Conservation (phyloP, 2,888 invertebrate genomes). For the Aspidiotus rigidus region DNA sequence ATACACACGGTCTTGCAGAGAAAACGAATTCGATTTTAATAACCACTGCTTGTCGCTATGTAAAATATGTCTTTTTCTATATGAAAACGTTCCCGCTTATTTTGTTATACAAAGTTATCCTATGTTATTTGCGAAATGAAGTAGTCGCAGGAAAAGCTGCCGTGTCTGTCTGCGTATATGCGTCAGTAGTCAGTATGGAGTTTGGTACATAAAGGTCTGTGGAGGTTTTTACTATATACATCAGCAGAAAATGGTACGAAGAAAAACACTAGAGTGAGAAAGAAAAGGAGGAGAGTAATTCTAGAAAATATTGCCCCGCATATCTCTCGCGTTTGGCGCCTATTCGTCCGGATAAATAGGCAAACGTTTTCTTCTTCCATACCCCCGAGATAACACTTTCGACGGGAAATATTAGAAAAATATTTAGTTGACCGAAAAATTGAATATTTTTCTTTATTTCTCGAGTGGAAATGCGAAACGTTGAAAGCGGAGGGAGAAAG, state of each 20-base stretch:
- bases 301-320: constrained; percentile 18
- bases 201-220: no score
- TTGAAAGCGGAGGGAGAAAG: neutral
- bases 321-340: constrained; percentile 25
- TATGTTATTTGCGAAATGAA: neutral
- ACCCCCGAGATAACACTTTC: constrained; percentile 27
- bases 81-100: constrained; percentile 11
- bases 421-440: constrained; percentile 35
- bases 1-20: no score
- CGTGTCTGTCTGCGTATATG: no score
- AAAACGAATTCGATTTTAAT: constrained; percentile 20
- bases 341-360: constrained; percentile 34
- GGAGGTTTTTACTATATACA: neutral
- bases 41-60: constrained; percentile 16
- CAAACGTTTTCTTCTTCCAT: constrained; percentile 20
- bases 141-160: neutral
- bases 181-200: no score
- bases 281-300: neutral
- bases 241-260: constrained; percentile 8
- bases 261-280: neutral
- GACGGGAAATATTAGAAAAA: constrained; percentile 34
- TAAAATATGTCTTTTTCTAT: constrained; percentile 15
- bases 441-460: constrained; percentile 34
- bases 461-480: constrained; percentile 27
- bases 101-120: neutral